These are phyloP conservation scores for Megalonaias nervosa DNA, from an alignment of 1,140 invertebrate genomes.

Conservation along the genomic window DNA sequence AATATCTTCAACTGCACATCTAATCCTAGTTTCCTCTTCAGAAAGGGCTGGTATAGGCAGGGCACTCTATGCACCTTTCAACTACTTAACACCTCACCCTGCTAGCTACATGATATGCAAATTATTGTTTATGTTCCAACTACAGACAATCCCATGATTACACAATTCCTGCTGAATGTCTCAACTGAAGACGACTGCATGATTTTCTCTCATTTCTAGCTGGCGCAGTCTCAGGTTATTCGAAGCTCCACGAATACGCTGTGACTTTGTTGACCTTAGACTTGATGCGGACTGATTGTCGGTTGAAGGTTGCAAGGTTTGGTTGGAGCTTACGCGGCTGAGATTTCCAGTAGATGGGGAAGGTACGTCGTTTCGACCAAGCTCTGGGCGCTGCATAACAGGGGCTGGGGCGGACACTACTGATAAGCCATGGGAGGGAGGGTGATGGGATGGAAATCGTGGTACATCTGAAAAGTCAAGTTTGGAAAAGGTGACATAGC, in stretches of 20 bases:
- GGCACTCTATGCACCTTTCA: no score
- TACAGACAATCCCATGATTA: no score
- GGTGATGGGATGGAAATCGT: conserved; percentile 37
- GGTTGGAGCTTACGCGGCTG: conserved; percentile 33
- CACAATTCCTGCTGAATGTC: neutral
- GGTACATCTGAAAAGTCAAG: conserved; percentile 33
- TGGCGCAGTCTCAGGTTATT: conserved; percentile 53
- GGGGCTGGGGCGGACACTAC: conserved; percentile 66
- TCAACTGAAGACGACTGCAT: conserved; percentile 59
- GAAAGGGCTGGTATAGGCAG: no score
- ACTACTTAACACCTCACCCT: no score
- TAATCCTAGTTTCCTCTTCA: no score
- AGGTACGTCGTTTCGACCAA: conserved; percentile 12
- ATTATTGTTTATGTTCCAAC: no score
- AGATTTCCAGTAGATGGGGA: conserved; percentile 13
- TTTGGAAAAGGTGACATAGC: neutral
- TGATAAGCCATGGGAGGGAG: conserved; percentile 49
- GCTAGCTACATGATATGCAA: no score
- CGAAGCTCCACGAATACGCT: conserved; percentile 53
- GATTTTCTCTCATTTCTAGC: conserved; percentile 59
- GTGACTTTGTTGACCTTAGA: conserved; percentile 52
- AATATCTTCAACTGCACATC: no score
- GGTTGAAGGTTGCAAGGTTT: conserved; percentile 19
- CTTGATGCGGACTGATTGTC: conserved; percentile 10
- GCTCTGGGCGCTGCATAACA: conserved; percentile 53